These are phyloP conservation scores for Bergia sp. DNA, from an alignment of 92 coral and sea anemone genomes.

Conservation along the genomic window DNA sequence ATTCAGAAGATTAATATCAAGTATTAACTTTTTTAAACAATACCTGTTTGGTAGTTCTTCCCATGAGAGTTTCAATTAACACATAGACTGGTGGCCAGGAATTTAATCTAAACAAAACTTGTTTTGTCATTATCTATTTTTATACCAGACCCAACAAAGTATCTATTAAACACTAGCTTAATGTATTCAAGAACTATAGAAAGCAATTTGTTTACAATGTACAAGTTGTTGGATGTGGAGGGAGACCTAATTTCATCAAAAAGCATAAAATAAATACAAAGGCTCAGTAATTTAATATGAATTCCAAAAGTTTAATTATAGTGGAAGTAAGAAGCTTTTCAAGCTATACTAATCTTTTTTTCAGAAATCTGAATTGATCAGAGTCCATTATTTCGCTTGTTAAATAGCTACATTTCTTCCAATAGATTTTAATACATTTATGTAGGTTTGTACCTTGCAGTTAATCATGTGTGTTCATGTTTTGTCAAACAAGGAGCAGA, in stretches of 20 bases:
- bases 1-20: neutral
- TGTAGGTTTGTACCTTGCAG: too few species aligned
- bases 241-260: neutral
- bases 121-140: slow-evolving; percentile 8
- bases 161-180: slow-evolving; percentile 41
- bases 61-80: neutral
- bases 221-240: neutral
- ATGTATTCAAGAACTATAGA: slow-evolving; percentile 67
- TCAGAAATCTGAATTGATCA: too few species aligned
- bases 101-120: slow-evolving; percentile 40
- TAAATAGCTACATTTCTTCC: neutral
- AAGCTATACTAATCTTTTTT: neutral
- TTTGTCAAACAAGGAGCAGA: slow-evolving; percentile 51
- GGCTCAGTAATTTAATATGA: neutral
- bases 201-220: neutral
- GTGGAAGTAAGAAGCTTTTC: too few species aligned
- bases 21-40: neutral
- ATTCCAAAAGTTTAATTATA: neutral
- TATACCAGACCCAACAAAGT: neutral
- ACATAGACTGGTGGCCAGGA: slow-evolving; percentile 47
- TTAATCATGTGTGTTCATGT: neutral
- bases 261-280: neutral
- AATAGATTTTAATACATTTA: neutral
- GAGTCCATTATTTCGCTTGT: neutral
- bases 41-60: neutral